Conservation (phyloP, 2,797 vertebrate genomes). For the Manis crassicaudata region DNA sequence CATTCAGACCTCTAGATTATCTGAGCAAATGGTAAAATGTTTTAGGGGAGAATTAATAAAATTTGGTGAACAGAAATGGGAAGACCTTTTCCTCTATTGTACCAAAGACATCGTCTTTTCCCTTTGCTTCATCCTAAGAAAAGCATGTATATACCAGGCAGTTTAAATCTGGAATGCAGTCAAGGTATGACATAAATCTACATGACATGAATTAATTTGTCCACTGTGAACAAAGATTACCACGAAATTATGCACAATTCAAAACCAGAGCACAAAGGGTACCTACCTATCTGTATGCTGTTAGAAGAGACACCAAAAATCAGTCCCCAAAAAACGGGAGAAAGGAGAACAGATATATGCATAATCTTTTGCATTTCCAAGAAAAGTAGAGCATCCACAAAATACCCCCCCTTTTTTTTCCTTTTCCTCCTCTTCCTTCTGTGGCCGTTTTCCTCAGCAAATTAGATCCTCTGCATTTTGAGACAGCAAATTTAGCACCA, state of each 20-base stretch:
- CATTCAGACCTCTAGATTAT: not conserved
- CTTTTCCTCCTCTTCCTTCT: conserved; percentile 75
- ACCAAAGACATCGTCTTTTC: conserved; percentile 30
- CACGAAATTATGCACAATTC: conserved; percentile 73
- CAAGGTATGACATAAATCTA: conserved; percentile 81
- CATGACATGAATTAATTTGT: conserved; percentile 81
- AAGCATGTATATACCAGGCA: conserved; percentile 71
- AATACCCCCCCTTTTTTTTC: conserved; percentile 78
- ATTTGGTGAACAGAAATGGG: not conserved
- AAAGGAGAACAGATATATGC: conserved; percentile 92
- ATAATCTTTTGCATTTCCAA: conserved; percentile 97
- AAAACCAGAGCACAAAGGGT: conserved; percentile 73
- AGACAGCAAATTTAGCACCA: conserved; percentile 70
- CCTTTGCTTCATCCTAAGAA: conserved; percentile 45
- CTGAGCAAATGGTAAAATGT: conserved; percentile 20
- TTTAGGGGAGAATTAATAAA: conserved; percentile 48
- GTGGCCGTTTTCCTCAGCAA: conserved; percentile 76
- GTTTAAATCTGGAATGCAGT: conserved; percentile 79
- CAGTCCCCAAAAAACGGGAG: conserved; percentile 94
- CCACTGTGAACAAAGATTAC: conserved; percentile 74
- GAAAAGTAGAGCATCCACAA: conserved; percentile 91
- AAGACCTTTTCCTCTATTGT: conserved; percentile 20
- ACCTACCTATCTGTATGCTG: conserved; percentile 98
- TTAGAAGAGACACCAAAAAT: conserved; percentile 93
- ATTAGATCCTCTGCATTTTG: conserved; percentile 91